phyloP scores from a whole-genome alignment of 2,113 vertebrate genomes.

The Ceuthmochares aereus region DNA sequence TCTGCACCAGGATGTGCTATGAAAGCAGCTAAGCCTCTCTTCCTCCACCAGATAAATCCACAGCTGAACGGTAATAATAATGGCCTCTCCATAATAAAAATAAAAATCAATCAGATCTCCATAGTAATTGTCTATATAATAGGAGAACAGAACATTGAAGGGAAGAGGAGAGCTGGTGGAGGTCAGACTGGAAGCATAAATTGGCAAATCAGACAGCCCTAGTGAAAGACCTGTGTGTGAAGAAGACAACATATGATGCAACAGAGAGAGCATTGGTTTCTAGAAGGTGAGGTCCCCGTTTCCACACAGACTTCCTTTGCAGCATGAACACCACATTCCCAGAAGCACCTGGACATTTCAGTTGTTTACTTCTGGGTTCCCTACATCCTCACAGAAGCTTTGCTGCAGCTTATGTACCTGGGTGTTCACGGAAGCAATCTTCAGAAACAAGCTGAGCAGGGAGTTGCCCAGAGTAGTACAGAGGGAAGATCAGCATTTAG shows the following conservation, averaged over 20 bases:
- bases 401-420: neutral
- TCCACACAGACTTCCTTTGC: neutral
- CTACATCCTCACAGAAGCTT: neutral
- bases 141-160: neutral
- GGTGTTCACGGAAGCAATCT: neutral
- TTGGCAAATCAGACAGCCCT: neutral
- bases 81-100: neutral
- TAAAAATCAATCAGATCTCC: neutral
- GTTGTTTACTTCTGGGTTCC: neutral
- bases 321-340: neutral
- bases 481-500: neutral
- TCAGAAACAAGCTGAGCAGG: neutral
- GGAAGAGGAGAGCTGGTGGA: neutral
- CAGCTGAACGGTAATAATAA: neutral
- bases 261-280: neutral
- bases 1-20: neutral
- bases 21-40: neutral
- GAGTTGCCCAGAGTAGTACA: neutral
- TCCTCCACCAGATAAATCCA: neutral
- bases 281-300: neutral
- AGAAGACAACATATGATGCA: neutral
- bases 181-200: neutral
- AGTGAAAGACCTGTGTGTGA: neutral
- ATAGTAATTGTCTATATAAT: neutral
- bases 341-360: neutral